Evolutionary conservation across 1,140 invertebrate species (phyloP), one percentile per base, ranked within the genome.

Genomic region (Drosophila prosaltans): DNA sequence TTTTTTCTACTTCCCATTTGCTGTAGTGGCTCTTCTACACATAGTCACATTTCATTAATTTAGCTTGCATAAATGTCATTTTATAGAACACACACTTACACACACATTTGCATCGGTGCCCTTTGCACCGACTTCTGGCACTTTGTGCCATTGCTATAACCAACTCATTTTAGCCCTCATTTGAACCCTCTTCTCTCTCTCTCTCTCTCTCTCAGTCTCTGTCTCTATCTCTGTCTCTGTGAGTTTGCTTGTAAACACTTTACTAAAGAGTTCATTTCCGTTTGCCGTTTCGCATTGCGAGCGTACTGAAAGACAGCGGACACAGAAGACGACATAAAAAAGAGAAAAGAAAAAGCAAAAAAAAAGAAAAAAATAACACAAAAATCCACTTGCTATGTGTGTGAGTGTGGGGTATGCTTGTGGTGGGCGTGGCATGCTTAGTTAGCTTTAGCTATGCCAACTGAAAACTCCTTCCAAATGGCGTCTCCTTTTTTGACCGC

Each of bases 201-300:
- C 32, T 36, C 65, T 21, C 51, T 24, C 26, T 39, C 21, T 8
- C 30, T 10, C 10, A 1, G 28, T 28, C 61, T 4, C n/a, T 2
- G 11, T 9, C 26, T 8, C 43, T 41, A 3, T 41, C 62, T 21
- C 2, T 1, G 1, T 26, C 43, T 40, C 54, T 43, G 43, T 63
- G 57, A 69, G 65, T 68, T 59, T 71, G 64, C 74, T 60, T 79
- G 77, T 79, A 79, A 79, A 72, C 65, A 72, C 76, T 73, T 68
- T 72, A 59, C 81, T 80, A 80, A 80, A 80, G 77, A 80, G 81
- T 85, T 80, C 78, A 85, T 85, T 85, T 85, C 81, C 78, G 81
- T 65, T 85, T 85, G 77, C 70, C 60, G 68, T 71, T 77, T 71
- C 58, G 64, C 63, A 60, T 68, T 71, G 69, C 71, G 59, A 55